Base-by-base conservation (phyloP, 2,888 invertebrate genomes). In the Onchidella celtica region DNA sequence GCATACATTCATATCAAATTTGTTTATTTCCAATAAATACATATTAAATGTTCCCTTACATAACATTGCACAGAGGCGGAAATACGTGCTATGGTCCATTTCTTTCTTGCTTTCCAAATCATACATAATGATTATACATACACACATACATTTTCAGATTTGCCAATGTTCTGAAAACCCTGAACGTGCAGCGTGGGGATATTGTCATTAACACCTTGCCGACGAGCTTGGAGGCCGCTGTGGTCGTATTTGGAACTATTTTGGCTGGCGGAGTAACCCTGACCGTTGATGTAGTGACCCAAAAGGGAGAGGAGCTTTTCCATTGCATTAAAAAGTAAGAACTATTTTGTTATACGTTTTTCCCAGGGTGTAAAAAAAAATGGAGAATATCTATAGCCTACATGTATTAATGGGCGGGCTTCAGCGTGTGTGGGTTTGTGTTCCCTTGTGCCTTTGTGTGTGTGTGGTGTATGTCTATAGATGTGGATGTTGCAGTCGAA, bases 241-340 rank as follows among this genome's bases (percentile, higher is more conserved):
- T 66, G 6, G 66, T 66, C 9, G 9, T 66, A 9, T 66, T 66
- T 66, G 66, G 66, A 4, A n/a, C 66, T n/a, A 66, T 66, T 66
- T 27, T 66, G 32, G 4, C 29, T 21, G 66, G 66, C 6, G 66
- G 11, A 21, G 29, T 17, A 11, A 32, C 24, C 21, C 9, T 66
- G 32, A 66, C 66, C 4, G 66, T 66, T 9, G 66, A 66, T n/a
- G 66, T 66, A 4, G 34, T 32, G 29, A 32, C 32, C 34, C 29
- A 66, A 14, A 66, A 32, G 11, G 66, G 32, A 21, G 32, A 27
- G 24, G 66, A 66, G 24, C 66, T 66, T 14, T 66, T 66, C 6
- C 66, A 66, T 24, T 11, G 9, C 24, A 4, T 66, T 11, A 66
- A 66, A 4, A 66, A 66, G 66, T 66, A 29, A 66, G 66, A 55